Percentiles rank a stretch among this genome's conserved stretches.
Conservation (phyloP, 2,888 invertebrate genomes). For the Nipponacmea schrenckii region DNA sequence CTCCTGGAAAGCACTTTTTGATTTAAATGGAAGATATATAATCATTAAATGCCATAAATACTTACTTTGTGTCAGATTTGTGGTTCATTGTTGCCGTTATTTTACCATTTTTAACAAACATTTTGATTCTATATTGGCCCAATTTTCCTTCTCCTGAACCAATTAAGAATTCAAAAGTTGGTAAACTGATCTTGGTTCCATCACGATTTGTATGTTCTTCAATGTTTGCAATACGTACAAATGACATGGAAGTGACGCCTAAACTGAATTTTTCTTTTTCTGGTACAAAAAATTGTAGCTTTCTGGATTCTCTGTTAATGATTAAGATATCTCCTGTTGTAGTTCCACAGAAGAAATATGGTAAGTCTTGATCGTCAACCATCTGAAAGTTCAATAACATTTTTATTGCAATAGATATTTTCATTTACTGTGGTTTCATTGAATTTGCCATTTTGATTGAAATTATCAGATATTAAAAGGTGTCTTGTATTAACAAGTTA, state of each 20-base stretch:
- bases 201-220: slow-evolving; percentile 11
- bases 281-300: slow-evolving; percentile 59
- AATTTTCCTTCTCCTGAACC: slow-evolving; percentile 88
- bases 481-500: no score
- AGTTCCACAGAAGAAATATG: slow-evolving; percentile 85
- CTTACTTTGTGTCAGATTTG: slow-evolving; percentile 13
- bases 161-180: slow-evolving; percentile 71
- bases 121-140: slow-evolving; percentile 32
- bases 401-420: no score
- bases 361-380: slow-evolving; percentile 76
- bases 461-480: slow-evolving; percentile 1
- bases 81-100: slow-evolving; percentile 30
- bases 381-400: slow-evolving; percentile 37
- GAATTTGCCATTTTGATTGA: no score
- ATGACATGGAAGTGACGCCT: slow-evolving; percentile 66
- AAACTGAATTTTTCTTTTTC: slow-evolving; percentile 60
- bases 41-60: neutral
- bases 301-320: slow-evolving; percentile 58
- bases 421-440: no score
- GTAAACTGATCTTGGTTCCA: slow-evolving; percentile 20
- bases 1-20: no score
- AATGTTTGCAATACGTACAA: slow-evolving; percentile 43
- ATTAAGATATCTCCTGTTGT: slow-evolving; percentile 79
- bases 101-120: slow-evolving; percentile 26
- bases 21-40: no score